Percentiles rank a stretch among this genome's conserved stretches.
Conservation (phyloP, 1,140 invertebrate genomes). For the Rhizoglyphus robini region DNA sequence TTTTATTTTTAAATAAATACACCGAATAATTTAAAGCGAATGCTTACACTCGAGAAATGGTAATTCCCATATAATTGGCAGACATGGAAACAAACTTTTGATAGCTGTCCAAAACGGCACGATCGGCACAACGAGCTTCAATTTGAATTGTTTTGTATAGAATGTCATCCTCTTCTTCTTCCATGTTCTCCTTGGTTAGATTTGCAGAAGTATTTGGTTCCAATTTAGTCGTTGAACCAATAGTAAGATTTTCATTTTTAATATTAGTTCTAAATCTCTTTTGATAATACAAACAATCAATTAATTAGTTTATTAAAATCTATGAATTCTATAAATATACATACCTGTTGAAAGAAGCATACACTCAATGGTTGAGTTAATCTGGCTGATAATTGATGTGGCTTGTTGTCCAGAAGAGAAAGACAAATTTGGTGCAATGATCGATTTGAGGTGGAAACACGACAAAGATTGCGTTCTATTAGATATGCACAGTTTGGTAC, state of each 20-base stretch:
- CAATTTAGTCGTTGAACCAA: background rate
- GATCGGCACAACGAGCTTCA: slow-evolving; percentile 71
- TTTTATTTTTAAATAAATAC: background rate
- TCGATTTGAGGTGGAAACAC: too few species aligned
- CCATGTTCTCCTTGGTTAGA: background rate
- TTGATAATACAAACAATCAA: too few species aligned
- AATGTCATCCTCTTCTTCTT: slow-evolving; percentile 50
- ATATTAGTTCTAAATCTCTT: background rate
- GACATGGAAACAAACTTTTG: slow-evolving; percentile 58
- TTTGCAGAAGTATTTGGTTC: background rate
- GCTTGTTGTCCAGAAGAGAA: too few species aligned
- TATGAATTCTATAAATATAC: too few species aligned
- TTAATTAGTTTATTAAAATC: too few species aligned
- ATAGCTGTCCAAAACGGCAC: slow-evolving; percentile 73
- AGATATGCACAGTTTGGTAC: too few species aligned
- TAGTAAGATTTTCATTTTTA: background rate
- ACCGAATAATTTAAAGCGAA: background rate
- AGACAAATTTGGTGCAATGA: too few species aligned
- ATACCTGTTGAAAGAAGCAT: too few species aligned
- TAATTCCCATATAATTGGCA: slow-evolving; percentile 59
- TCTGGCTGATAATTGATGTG: too few species aligned
- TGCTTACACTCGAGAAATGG: slow-evolving; percentile 53
- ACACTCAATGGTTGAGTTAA: too few species aligned
- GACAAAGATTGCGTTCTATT: too few species aligned
- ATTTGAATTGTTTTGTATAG: slow-evolving; percentile 68